Evolutionary conservation across 2,888 invertebrate species (phyloP).

Genomic region (Lasioglossum leucozonium): DNA sequence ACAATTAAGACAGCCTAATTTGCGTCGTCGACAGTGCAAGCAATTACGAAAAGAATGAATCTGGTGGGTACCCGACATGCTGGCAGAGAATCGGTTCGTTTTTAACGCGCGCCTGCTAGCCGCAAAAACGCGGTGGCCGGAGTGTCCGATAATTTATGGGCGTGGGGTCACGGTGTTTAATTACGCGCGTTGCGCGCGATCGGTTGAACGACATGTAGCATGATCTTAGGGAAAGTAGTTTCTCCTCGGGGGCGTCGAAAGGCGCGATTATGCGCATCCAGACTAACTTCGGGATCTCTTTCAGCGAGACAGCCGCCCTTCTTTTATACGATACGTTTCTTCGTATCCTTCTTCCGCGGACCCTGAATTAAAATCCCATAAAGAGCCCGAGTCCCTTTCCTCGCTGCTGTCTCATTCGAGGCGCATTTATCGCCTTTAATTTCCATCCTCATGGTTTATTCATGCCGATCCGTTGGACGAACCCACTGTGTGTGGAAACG

Average conservation of each 20-base stretch:
- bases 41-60: background rate
- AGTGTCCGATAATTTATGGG: background rate
- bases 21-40: no score
- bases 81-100: background rate
- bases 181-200: conserved; percentile 42
- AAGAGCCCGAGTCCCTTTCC: conserved; percentile 73
- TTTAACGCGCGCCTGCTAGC: background rate
- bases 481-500: conserved; percentile 60
- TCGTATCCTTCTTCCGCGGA: conserved; percentile 56
- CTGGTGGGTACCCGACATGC: background rate
- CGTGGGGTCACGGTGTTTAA: conserved; percentile 23
- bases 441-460: conserved; percentile 83
- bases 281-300: conserved; percentile 35
- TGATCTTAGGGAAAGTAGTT: background rate
- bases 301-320: conserved; percentile 3
- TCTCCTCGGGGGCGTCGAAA: background rate
- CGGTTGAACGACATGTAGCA: conserved; percentile 27
- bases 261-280: conserved; percentile 47
- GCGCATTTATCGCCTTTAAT: conserved; percentile 83
- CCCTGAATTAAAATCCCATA: conserved; percentile 82
- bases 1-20: no score
- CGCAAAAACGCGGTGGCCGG: background rate
- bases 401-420: conserved; percentile 77
- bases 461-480: conserved; percentile 72
- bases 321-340: conserved; percentile 42